Percentiles rank a stretch among this genome's conserved stretches.
These are phyloP conservation scores for Rhipidura dahli DNA, from an alignment of 2,113 vertebrate genomes.

Conservation along the genomic window DNA sequence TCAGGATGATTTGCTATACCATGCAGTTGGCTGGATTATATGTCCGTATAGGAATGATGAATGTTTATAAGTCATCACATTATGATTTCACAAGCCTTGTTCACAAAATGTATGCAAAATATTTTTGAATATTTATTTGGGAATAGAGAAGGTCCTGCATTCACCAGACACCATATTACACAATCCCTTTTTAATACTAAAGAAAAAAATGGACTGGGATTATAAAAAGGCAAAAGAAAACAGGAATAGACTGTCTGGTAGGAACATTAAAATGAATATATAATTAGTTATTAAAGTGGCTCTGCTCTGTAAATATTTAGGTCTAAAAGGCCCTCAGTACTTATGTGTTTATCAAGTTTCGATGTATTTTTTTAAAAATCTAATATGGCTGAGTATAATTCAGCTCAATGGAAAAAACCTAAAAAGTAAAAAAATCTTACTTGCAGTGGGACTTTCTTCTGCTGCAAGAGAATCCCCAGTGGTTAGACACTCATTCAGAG, in stretches of 20 bases:
- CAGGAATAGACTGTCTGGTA: background rate
- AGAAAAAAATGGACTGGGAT: background rate
- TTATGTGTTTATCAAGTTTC: background rate
- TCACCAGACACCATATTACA: constrained; percentile 21
- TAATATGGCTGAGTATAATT: background rate
- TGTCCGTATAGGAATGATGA: constrained; percentile 17
- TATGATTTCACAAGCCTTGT: constrained; percentile 52
- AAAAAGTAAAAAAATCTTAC: background rate
- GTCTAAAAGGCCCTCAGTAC: background rate
- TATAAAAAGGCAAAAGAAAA: constrained; percentile 21
- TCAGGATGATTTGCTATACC: constrained; percentile 55
- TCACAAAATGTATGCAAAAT: constrained; percentile 51
- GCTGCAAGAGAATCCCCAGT: background rate
- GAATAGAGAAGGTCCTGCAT: constrained; percentile 4
- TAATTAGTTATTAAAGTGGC: background rate
- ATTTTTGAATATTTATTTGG: constrained; percentile 61
- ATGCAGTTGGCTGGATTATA: constrained; percentile 47
- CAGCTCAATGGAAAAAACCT: background rate
- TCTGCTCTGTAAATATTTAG: background rate
- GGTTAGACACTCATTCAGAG: background rate
- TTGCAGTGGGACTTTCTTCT: background rate
- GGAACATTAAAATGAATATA: background rate
- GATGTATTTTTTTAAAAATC: background rate
- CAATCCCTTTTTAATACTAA: constrained; percentile 17
- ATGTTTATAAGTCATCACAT: constrained; percentile 44